phyloP scores from a whole-genome alignment of 2,888 invertebrate species.

The Andrena fulva region DNA sequence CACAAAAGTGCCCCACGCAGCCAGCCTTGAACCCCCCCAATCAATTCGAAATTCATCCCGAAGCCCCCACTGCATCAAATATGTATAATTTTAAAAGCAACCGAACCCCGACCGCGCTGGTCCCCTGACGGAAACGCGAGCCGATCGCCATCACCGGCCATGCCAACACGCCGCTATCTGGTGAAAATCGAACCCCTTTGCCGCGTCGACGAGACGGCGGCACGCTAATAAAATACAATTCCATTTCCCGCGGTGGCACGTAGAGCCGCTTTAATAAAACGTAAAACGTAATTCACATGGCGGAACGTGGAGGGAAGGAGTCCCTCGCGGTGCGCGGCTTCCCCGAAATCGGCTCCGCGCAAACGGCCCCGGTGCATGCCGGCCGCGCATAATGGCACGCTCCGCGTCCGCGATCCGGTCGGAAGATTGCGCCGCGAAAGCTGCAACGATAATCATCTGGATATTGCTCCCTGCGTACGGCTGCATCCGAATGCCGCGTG shows the following conservation, averaged over 20 bases:
- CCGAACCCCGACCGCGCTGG: too few relatives aligned
- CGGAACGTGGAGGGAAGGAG: conserved; percentile 9
- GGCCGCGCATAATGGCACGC: conserved; percentile 79
- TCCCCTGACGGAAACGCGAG: too few relatives aligned
- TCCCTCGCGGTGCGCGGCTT: conserved; percentile 8
- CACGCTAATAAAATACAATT: conserved; percentile 22
- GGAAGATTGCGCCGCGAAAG: conserved; percentile 78
- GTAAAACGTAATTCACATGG: conserved; percentile 30
- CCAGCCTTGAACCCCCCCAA: too few relatives aligned
- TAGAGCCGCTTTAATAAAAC: conserved; percentile 18
- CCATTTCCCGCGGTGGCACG: conserved; percentile 1
- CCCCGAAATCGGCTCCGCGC: conserved; percentile 58
- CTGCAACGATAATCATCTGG: conserved; percentile 80
- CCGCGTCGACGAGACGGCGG: conserved; percentile 1
- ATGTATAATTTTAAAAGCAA: too few relatives aligned
- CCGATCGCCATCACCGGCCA: too few relatives aligned
- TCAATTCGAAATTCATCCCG: too few relatives aligned
- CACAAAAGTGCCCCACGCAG: too few relatives aligned
- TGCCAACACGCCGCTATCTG: too few relatives aligned
- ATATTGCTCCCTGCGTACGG: conserved; percentile 80
- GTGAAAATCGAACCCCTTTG: too few relatives aligned
- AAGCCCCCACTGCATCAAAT: too few relatives aligned
- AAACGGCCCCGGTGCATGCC: conserved; percentile 35
- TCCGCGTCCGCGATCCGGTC: conserved; percentile 77
- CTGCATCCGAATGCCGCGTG: conserved; percentile 73